Percentiles rank a stretch among this genome's conserved stretches.
These are phyloP conservation scores for Chromis chromis DNA, from an alignment of 2,797 vertebrate genomes.

Conservation along the genomic window DNA sequence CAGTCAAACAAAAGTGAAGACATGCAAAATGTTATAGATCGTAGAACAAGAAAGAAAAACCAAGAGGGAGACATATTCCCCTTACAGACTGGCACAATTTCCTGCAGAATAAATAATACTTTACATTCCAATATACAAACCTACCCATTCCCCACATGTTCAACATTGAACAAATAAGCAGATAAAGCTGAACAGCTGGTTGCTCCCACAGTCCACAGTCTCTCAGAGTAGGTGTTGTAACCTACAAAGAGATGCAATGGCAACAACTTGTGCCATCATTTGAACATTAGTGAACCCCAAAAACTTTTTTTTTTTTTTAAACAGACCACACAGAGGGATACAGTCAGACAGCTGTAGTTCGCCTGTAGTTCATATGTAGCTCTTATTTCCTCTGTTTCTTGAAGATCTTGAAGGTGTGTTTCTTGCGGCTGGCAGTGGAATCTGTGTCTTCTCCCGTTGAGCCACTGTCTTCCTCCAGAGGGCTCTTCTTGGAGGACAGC, in stretches of 20 bases:
- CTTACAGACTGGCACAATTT: constrained; percentile 77
- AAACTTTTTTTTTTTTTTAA: constrained; percentile 25
- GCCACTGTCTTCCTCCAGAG: constrained; percentile 93
- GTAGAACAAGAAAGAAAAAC: constrained; percentile 75
- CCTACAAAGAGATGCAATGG: constrained; percentile 69
- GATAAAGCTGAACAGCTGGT: constrained; percentile 58
- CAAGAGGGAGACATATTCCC: constrained; percentile 67
- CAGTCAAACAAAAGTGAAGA: constrained; percentile 83
- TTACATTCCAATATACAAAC: constrained; percentile 83
- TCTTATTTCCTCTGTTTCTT: constrained; percentile 97
- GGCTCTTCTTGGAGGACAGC: constrained; percentile 93
- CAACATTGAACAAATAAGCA: constrained; percentile 63
- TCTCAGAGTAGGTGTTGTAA: constrained; percentile 64
- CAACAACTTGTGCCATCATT: constrained; percentile 61
- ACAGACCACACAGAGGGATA: constrained; percentile 57
- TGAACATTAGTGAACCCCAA: constrained; percentile 48
- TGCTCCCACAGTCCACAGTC: constrained; percentile 73
- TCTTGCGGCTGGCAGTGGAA: constrained; percentile 92
- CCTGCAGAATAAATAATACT: constrained; percentile 87
- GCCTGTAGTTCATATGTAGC: constrained; percentile 60
- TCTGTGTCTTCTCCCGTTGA: constrained; percentile 95
- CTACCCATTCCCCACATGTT: constrained; percentile 61
- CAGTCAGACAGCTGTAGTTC: constrained; percentile 55
- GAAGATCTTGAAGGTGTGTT: constrained; percentile 98
- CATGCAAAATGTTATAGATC: constrained; percentile 84